Base-by-base conservation (phyloP, 92 coral and sea anemone species). In the Porites rus region DNA sequence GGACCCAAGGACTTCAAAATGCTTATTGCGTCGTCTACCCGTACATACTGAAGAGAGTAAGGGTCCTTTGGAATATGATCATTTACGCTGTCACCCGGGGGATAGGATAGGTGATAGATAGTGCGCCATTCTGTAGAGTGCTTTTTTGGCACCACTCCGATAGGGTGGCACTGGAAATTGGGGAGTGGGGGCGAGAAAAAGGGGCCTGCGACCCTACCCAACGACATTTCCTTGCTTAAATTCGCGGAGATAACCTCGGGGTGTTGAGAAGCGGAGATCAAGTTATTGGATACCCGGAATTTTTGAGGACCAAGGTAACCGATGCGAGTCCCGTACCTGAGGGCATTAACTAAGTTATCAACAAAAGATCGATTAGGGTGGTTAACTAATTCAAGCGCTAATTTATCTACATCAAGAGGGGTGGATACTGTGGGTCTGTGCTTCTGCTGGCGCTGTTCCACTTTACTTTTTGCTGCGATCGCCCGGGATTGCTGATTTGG, bases 1-100 rank as follows among this genome's bases (percentile, higher is more conserved):
- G 53, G 85, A 50, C 93, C 89, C 43, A 69, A 73, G 0, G 43
- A 81, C 65, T 58, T 14, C 28, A 92, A 75, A 19, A 91, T 86
- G 13, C 51, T 18, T n/a, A 65, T 65, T 17, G 8, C 21, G 8
- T 65, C 69, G 9, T 19, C 4, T 31, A 31, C 43, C 43, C 0
- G 43, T 31, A 31, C 43, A 3, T 31, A 31, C 43, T 31, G 43
- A 4, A 31, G 43, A 31, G 43, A 31, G 43, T 2, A 31, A 2
- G 43, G 43, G 43, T 31, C 43, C 43, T 31, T 31, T 31, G 43
- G 43, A 31, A 31, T 2, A 3, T 31, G 43, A 31, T 31, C 43
- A 31, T 31, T 65, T 18, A 65, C 24, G 21, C 69, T 65, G 24
- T 65, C 69, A 17, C 69, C 69, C 21, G 19, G 21, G 24, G 69